Percentiles rank a stretch among this genome's conserved stretches.
phyloP scores from a whole-genome alignment of 2,888 invertebrate species.

The Oithona nana region DNA sequence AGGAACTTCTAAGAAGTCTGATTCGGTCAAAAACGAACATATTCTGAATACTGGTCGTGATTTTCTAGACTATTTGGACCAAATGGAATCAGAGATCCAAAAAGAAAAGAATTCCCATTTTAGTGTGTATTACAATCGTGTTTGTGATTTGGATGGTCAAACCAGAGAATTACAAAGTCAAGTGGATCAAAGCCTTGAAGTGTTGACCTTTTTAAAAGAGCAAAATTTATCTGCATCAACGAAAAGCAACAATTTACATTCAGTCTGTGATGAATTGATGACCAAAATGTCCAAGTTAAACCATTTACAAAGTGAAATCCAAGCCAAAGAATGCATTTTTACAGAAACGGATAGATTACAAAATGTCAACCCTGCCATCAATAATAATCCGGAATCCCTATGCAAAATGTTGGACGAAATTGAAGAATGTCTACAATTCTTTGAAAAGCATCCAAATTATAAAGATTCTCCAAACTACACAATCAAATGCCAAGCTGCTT shows the following conservation, averaged over 20 bases:
- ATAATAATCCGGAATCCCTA: background rate
- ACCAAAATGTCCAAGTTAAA: slow-evolving; percentile 43
- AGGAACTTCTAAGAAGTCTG: background rate
- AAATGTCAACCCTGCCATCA: background rate
- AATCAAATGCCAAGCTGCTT: slow-evolving; percentile 63
- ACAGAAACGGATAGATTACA: slow-evolving; percentile 1
- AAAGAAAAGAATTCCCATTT: slow-evolving; percentile 48
- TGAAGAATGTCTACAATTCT: slow-evolving; percentile 5
- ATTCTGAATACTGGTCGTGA: slow-evolving; percentile 24
- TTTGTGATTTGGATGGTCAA: slow-evolving; percentile 44
- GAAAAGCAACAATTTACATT: slow-evolving; percentile 77
- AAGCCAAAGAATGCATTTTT: background rate
- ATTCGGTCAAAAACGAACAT: background rate
- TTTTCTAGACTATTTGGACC: slow-evolving; percentile 57
- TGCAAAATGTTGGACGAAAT: background rate
- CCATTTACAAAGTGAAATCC: background rate
- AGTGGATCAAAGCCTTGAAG: slow-evolving; percentile 47
- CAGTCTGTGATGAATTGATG: slow-evolving; percentile 73
- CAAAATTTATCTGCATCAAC: slow-evolving; percentile 71
- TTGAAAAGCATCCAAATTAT: slow-evolving; percentile 32
- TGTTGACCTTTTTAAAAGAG: slow-evolving; percentile 47
- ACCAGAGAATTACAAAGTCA: slow-evolving; percentile 47
- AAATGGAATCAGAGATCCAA: slow-evolving; percentile 46
- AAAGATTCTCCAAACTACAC: slow-evolving; percentile 66
- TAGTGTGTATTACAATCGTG: slow-evolving; percentile 47